Percentiles rank a stretch among this genome's conserved stretches.
These are phyloP conservation scores for Zapornia atra DNA, from an alignment of 2,113 vertebrate species.

Conservation along the genomic window DNA sequence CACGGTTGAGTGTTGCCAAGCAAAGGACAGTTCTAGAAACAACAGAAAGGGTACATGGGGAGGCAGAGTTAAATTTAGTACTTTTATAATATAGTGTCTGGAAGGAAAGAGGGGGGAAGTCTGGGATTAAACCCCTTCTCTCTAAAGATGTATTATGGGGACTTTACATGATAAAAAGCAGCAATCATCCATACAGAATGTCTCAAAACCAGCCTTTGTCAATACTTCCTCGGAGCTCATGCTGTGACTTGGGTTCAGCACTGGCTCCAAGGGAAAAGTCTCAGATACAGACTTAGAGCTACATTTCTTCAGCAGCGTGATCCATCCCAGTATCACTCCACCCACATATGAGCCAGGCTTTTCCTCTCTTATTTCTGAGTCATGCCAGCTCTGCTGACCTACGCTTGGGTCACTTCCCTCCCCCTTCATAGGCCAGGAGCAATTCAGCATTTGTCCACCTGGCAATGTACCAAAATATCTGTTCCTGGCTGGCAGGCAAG, in stretches of 20 bases:
- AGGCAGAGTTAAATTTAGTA: not conserved
- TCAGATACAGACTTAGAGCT: not conserved
- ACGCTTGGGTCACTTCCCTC: not conserved
- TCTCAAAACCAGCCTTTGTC: not conserved
- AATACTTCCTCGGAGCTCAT: not conserved
- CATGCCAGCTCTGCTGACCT: not conserved
- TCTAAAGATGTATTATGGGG: not conserved
- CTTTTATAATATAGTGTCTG: not conserved
- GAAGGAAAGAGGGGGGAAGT: not conserved
- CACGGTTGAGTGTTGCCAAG: not conserved
- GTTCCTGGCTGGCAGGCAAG: not conserved
- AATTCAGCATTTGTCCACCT: slow-evolving; percentile 20
- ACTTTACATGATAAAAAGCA: not conserved
- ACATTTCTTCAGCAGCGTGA: not conserved
- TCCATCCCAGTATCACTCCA: not conserved
- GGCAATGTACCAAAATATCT: slow-evolving; percentile 17
- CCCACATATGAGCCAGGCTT: not conserved
- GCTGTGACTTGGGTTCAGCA: not conserved
- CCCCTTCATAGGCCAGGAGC: not conserved
- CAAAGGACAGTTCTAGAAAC: not conserved
- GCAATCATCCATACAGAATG: not conserved
- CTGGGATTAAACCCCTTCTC: not conserved
- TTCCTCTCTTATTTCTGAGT: not conserved
- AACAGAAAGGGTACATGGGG: not conserved
- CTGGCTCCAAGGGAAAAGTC: not conserved